phyloP scores from a whole-genome alignment of 2,113 vertebrate species.

The Myiozetetes cayanensis region DNA sequence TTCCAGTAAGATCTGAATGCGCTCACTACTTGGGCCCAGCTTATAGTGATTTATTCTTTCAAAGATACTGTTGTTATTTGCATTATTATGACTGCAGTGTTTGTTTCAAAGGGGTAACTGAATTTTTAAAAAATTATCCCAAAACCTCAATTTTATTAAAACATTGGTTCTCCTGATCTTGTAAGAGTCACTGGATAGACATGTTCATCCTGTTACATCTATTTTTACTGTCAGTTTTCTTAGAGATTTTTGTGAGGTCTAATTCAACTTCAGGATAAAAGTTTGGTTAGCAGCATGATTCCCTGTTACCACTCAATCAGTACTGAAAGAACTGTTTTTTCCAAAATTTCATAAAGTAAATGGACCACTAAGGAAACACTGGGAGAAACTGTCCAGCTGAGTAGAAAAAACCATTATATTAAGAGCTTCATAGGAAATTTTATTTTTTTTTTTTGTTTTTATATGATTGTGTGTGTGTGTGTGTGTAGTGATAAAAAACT shows the following conservation, averaged over 20 bases:
- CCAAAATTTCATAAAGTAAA: not conserved
- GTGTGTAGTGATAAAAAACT: not conserved
- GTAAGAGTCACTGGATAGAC: not conserved
- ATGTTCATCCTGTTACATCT: not conserved
- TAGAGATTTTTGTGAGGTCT: not conserved
- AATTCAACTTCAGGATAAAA: not conserved
- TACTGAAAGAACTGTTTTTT: not conserved
- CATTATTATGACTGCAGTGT: not conserved
- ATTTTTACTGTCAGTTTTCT: not conserved
- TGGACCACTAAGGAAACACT: not conserved
- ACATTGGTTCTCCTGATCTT: not conserved
- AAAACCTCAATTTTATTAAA: not conserved
- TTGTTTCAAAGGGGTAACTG: not conserved
- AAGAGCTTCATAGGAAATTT: not conserved
- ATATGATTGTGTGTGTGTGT: not conserved
- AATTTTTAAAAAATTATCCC: not conserved
- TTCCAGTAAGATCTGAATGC: not conserved
- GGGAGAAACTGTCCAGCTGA: not conserved
- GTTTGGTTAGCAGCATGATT: accelerated
- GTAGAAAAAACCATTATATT: not conserved
- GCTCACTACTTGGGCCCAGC: accelerated
- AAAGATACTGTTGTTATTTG: not conserved
- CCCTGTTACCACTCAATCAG: not conserved
- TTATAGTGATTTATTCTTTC: not conserved
- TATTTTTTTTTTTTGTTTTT: not conserved